Conservation (phyloP, 2,797 vertebrate species). For the Parambassis ranga region DNA sequence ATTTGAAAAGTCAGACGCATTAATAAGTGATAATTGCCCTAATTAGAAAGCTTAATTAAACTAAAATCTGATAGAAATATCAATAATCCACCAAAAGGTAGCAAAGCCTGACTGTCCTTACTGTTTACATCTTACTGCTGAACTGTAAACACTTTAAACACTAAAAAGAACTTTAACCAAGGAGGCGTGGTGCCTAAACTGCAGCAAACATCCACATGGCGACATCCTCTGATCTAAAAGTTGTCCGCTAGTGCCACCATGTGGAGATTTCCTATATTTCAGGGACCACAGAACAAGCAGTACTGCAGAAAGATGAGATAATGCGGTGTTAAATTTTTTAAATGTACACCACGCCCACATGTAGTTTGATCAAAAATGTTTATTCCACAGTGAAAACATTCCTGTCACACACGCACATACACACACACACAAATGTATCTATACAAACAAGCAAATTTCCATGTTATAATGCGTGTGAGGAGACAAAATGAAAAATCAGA, state of each 20-base stretch:
- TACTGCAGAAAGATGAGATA: background rate
- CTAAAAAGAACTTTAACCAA: background rate
- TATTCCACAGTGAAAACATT: constrained; percentile 72
- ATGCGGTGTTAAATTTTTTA: too few species aligned
- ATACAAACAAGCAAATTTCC: constrained; percentile 62
- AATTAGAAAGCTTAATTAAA: too few species aligned
- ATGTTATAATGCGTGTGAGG: constrained; percentile 59
- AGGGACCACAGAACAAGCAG: background rate
- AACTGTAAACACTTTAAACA: background rate
- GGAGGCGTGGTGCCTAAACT: background rate
- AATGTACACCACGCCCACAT: background rate
- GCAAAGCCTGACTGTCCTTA: too few species aligned
- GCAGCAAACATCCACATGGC: background rate
- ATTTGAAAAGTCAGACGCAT: too few species aligned
- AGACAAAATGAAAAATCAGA: constrained; percentile 41
- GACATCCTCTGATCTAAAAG: background rate
- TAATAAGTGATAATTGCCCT: background rate
- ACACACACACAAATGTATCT: constrained; percentile 30
- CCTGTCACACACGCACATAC: constrained; percentile 28
- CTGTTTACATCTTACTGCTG: background rate
- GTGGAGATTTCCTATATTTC: background rate
- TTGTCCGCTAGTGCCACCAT: constrained; percentile 42
- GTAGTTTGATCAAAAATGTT: constrained; percentile 69
- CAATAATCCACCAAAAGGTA: background rate
- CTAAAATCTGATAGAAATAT: too few species aligned